Evolutionary conservation across 2,113 vertebrate species (phyloP).

Genomic region (Ramphastos sulfuratus): DNA sequence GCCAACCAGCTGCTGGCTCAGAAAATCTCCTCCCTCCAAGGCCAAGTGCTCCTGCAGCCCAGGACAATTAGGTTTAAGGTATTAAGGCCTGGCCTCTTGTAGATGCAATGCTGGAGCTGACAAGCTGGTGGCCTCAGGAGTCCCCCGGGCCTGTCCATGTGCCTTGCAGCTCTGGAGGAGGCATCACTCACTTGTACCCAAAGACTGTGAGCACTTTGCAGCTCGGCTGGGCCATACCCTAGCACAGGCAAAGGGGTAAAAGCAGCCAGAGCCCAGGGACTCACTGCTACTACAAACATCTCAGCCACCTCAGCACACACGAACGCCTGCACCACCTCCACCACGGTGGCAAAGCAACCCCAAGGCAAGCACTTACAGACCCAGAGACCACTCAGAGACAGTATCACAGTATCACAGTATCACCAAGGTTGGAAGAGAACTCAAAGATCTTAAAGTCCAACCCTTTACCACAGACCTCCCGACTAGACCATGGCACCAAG

Average conservation of each 20-base stretch:
- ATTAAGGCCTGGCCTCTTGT: neutral
- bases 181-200: accelerated
- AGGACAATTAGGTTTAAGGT: neutral
- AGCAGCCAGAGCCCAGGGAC: accelerated
- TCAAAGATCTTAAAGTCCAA: no score
- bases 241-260: neutral
- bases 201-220: neutral
- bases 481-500: no score
- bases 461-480: no score
- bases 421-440: no score
- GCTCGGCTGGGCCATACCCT: neutral
- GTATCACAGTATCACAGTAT: no score
- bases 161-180: neutral
- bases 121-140: neutral
- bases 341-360: neutral
- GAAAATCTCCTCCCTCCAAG: neutral
- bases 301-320: accelerated
- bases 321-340: neutral
- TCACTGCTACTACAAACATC: neutral
- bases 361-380: accelerated
- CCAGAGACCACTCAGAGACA: neutral
- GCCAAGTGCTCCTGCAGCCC: neutral
- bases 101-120: accelerated
- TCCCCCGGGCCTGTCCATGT: accelerated
- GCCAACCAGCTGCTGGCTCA: neutral